Base-by-base conservation (phyloP, 92 coral and sea anemone species). In the Zoanthus sansibaricus region DNA sequence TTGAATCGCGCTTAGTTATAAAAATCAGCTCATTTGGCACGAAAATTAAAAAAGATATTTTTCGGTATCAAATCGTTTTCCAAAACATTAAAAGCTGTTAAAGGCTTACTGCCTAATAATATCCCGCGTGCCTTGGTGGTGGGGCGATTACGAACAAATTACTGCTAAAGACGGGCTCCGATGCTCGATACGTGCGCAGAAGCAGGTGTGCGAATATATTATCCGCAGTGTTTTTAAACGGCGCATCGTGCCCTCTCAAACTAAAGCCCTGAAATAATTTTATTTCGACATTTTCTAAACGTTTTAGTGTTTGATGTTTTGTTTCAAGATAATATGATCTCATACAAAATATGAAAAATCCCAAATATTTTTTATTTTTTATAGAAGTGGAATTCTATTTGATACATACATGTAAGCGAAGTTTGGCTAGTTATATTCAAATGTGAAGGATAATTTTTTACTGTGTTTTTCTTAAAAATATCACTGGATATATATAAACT, bases 91-190 rank as follows among this genome's bases (percentile, higher is more conserved):
- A 80, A 62, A 31, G 37, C 59, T 66, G 84, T 80, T 67, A 45
- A 67, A 80, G 31, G 9, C 21, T 49, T 66, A 47, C 59, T 80
- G 42, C 62, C 48, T 18, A 31, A 69, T 79, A 61, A 37, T n/a
- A 76, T 51, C 73, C 44, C 61, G 45, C 85, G 7, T 44, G 73
- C 1, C 70, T 64, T 46, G 61, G 73, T 67, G 10, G 75, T 58
- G 72, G 25, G 44, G 72, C 64, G 73, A 79, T 79, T 79, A 79
- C 18, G 37, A 49, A 21, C 49, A 66, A 80, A 80, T 80, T 66
- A 67, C 85, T 47, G 4, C 75, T 64, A 47, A 80, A 52, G 61
- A 31, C 73, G 20, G 67, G 61, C 47, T 79, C 58, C 13, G 47
- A 64, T 18, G 33, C 46, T 80, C 45, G 52, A 76, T 51, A 51